These are phyloP conservation scores for Polymixis lichenea DNA, from an alignment of 2,888 invertebrate species.

Conservation along the genomic window DNA sequence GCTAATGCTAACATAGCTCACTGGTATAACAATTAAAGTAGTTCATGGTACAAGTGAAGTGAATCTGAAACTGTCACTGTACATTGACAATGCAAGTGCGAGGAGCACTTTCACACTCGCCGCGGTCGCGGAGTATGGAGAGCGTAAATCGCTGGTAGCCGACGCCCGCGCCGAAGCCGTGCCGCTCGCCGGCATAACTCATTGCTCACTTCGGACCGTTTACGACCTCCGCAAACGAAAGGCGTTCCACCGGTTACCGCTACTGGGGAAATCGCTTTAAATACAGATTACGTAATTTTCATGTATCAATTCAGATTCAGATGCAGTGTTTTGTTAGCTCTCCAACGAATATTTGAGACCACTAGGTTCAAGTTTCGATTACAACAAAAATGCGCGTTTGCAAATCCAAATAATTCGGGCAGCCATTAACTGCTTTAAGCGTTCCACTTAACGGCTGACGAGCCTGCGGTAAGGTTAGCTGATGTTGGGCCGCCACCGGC, in stretches of 20 bases:
- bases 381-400: conserved; percentile 11
- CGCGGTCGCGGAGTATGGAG: conserved; percentile 60
- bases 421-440: conserved; percentile 66
- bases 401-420: conserved; percentile 48
- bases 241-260: conserved; percentile 68
- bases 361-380: background rate
- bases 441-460: conserved; percentile 80
- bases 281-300: conserved; percentile 73
- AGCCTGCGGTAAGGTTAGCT: conserved; percentile 77
- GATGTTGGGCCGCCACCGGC: conserved; percentile 76
- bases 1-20: conserved; percentile 35
- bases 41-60: conserved; percentile 76
- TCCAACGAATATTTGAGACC: conserved; percentile 15
- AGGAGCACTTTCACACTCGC: conserved; percentile 86
- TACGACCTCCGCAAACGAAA: conserved; percentile 74
- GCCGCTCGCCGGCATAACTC: conserved; percentile 39
- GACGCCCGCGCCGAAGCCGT: conserved; percentile 23
- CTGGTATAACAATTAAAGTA: conserved; percentile 72
- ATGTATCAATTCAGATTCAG: conserved; percentile 49
- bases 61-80: conserved; percentile 81
- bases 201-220: conserved; percentile 72
- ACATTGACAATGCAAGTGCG: conserved; percentile 78
- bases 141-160: conserved; percentile 53
- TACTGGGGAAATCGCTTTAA: conserved; percentile 73
- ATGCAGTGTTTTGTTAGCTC: conserved; percentile 46